Percentiles rank a stretch among this genome's conserved stretches.
Evolutionary conservation across 2,888 invertebrate genomes (phyloP).

Genomic region (Latrodectus hesperus): DNA sequence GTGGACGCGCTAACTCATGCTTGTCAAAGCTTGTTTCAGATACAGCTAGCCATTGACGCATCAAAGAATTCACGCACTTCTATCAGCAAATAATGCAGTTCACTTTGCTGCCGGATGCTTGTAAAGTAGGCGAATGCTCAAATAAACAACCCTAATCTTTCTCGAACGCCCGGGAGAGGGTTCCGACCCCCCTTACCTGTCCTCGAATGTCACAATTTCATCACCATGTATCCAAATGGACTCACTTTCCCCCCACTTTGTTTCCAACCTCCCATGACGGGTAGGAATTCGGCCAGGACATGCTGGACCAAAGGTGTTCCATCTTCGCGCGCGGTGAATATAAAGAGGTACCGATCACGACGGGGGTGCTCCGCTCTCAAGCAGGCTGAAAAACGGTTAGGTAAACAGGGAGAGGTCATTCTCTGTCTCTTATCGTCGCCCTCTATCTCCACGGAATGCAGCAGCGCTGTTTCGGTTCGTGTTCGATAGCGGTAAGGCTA

Average conservation of each 20-base stretch:
- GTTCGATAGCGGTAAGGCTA: neutral
- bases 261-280: neutral
- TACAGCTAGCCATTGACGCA: too few species aligned
- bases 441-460: neutral
- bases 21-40: too few species aligned
- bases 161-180: neutral
- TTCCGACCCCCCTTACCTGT: constrained; percentile 7
- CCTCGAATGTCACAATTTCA: neutral
- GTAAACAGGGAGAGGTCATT: neutral
- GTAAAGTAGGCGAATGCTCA: constrained; percentile 8
- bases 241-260: neutral
- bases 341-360: neutral
- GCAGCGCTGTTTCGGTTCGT: neutral
- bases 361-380: neutral
- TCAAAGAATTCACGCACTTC: too few species aligned
- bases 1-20: too few species aligned
- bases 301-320: neutral
- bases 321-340: neutral
- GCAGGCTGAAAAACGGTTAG: neutral
- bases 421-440: neutral
- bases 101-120: neutral
- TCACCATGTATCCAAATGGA: neutral
- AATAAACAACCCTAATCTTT: constrained; percentile 37
- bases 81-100: too few species aligned
- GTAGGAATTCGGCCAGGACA: neutral